Conservation (phyloP, 2,113 vertebrate species). For the Caranx melampygus region DNA sequence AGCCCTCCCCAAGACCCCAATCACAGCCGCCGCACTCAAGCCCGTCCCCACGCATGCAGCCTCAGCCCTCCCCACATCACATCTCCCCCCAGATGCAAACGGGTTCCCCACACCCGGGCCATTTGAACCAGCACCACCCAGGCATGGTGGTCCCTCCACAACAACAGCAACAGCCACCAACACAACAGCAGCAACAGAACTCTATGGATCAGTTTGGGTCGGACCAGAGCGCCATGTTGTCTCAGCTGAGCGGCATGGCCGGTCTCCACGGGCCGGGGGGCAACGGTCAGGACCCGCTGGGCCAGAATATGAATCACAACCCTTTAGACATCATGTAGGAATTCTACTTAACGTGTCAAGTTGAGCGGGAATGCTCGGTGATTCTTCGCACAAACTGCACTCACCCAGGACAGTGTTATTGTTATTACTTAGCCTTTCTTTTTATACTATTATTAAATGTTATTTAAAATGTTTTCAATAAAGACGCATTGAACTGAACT, state of each 20-base stretch:
- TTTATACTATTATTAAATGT: constrained; percentile 82
- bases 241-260: constrained; percentile 93
- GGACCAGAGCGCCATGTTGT: constrained; percentile 89
- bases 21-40: constrained; percentile 98
- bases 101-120: constrained; percentile 93
- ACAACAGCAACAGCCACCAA: constrained; percentile 87
- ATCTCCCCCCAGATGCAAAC: constrained; percentile 97
- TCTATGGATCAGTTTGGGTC: constrained; percentile 83
- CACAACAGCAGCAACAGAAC: constrained; percentile 91
- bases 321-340: constrained; percentile 96
- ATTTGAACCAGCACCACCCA: constrained; percentile 83
- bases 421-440: constrained; percentile 78
- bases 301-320: constrained; percentile 94
- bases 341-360: constrained; percentile 62
- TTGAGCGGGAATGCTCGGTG: constrained; percentile 35
- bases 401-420: constrained; percentile 87
- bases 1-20: constrained; percentile 94
- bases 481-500: constrained; percentile 85
- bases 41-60: constrained; percentile 96
- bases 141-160: constrained; percentile 89
- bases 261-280: constrained; percentile 91
- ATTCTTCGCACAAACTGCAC: constrained; percentile 79
- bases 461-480: constrained; percentile 86
- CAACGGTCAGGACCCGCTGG: constrained; percentile 90
- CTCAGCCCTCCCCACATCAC: constrained; percentile 96